A percentile compares a stretch with the other conserved stretches of the same genome.
These are phyloP conservation scores for Drosophila erecta DNA, from an alignment of 1,140 invertebrate genomes.

Conservation along the genomic window DNA sequence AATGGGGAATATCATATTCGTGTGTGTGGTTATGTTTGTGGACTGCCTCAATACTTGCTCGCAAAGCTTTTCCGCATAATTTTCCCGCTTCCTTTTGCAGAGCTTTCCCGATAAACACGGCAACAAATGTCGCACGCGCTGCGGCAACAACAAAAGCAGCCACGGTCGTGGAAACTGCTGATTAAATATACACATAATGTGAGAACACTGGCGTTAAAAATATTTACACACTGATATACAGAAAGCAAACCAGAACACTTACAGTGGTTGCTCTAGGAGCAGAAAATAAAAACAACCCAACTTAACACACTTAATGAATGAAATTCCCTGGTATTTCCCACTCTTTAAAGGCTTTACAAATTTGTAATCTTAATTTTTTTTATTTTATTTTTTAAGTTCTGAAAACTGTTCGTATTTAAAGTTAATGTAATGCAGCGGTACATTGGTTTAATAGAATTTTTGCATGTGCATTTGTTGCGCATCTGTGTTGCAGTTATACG, in stretches of 20 bases:
- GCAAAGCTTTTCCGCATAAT: constrained; percentile 71
- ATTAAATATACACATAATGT: constrained; percentile 70
- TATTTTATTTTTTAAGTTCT: no score
- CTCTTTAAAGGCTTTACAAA: no score
- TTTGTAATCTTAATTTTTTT: no score
- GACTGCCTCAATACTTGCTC: constrained; percentile 54
- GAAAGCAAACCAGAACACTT: constrained; percentile 14
- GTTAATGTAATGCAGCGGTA: no score
- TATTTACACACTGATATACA: constrained; percentile 12
- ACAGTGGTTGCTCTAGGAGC: not conserved
- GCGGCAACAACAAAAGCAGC: constrained; percentile 39
- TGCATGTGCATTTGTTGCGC: no score
- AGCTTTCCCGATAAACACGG: constrained; percentile 57
- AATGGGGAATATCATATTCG: constrained; percentile 20
- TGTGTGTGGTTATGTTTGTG: constrained; percentile 16
- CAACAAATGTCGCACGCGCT: constrained; percentile 66
- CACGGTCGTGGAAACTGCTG: constrained; percentile 57
- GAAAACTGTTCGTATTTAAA: no score
- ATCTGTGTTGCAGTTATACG: no score
- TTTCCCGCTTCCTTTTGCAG: constrained; percentile 38
- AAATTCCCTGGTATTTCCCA: no score
- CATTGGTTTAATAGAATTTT: no score
- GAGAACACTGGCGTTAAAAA: constrained; percentile 14
- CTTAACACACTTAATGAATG: no score
- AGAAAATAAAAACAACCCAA: not conserved